Percentiles rank a stretch among this genome's conserved stretches.
These are phyloP conservation scores for Leptosomus discolor DNA, from an alignment of 2,113 vertebrate genomes.

Conservation along the genomic window DNA sequence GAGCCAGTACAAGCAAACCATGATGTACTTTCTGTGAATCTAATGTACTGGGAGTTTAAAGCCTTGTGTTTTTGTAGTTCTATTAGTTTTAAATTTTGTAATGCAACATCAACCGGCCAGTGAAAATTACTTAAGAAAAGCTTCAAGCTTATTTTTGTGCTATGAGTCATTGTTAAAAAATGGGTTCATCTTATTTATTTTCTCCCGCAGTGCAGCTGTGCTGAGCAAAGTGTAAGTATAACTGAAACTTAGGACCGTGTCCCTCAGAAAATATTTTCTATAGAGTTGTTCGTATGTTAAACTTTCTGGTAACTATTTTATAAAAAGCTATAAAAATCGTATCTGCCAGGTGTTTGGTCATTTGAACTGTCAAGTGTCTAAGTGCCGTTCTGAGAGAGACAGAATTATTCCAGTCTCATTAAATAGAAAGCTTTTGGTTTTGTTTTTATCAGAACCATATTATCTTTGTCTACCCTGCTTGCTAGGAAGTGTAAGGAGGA, in stretches of 20 bases:
- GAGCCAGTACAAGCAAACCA: not conserved
- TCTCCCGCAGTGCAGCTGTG: slow-evolving; percentile 12
- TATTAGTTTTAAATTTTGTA: not conserved
- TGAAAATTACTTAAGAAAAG: slow-evolving; percentile 39
- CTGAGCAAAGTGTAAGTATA: not conserved
- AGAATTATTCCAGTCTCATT: not conserved
- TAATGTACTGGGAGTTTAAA: not conserved
- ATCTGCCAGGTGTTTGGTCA: not conserved
- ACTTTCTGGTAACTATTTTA: not conserved
- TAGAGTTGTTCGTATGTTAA: not conserved
- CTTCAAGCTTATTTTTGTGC: slow-evolving; percentile 26
- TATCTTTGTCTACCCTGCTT: not conserved
- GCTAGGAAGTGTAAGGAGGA: not conserved
- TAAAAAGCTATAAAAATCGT: not conserved
- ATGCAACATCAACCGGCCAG: not conserved
- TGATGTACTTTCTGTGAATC: not conserved
- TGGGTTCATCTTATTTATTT: slow-evolving; percentile 42
- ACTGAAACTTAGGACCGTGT: not conserved
- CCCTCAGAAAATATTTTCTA: not conserved
- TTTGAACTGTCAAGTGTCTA: not conserved
- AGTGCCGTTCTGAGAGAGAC: not conserved
- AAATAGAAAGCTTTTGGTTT: not conserved
- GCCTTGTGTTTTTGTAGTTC: not conserved
- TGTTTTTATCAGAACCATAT: not conserved
- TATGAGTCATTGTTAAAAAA: slow-evolving; percentile 46